Evolutionary conservation across 2,888 invertebrate genomes (phyloP), one percentile per base, ranked within the genome.

Genomic region (Eristalis pertinax): DNA sequence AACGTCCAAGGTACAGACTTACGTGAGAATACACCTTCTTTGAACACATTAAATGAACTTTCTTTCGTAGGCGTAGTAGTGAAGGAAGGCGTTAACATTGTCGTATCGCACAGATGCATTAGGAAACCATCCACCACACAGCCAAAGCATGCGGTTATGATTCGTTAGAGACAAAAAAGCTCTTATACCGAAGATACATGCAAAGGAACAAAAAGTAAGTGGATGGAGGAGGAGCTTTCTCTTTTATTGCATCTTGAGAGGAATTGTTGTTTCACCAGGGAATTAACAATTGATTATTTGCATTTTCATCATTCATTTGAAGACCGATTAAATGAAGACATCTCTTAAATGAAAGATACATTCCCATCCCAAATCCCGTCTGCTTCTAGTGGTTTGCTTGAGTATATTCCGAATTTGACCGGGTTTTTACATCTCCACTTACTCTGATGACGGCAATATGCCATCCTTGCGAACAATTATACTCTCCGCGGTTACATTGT

Each of bases 201-300:
- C 41, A 85, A 78, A 83, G 56, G 56, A 67, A 80, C 65, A 13
- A 41, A 69, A 0, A 24, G 19, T 15, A 76, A 22, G n/a, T 68
- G 10, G 69, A 58, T 64, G 50, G 58, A 72, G 81, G 77, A 82
- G 73, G 85, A 82, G 85, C 85, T 78, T 85, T 81, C 58, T 62
- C 60, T 50, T 68, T 58, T 19, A 19, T 13, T 19, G 62, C 13
- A 43, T 10, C 78, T 35, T 69, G 0, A 32, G 8, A 8, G 7
- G 19, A 50, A 7, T n/a, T 19, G 19, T 50, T 19, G 8, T 50
- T 50, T 5, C 19, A 8, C 50, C 7, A 19, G 50, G 50, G 50
- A 50, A 19, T 19, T 19, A 50, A 50, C 13, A 38, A 38, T 38
- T 38, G 38, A 38, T 19, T 50, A 8, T 7, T n/a, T 19, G 8